Conservation (phyloP, 2,888 invertebrate genomes). For the Cataglyphis rosenhaueri region DNA sequence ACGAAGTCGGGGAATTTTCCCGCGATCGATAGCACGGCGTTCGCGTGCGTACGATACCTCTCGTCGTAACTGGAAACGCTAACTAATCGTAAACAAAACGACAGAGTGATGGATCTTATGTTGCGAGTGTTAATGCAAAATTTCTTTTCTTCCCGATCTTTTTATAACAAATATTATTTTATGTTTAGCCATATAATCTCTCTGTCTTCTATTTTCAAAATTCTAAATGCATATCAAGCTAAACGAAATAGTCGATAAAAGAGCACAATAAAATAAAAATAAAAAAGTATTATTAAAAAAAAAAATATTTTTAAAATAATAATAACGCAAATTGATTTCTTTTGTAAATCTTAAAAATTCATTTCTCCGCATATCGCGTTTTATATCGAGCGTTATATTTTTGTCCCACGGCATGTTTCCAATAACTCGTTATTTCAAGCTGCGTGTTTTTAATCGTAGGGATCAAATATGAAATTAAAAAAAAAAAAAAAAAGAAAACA, state of each 20-base stretch:
- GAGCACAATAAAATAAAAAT: neutral
- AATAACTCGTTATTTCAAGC: slow-evolving; percentile 28
- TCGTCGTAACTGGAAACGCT: neutral
- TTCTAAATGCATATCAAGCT: neutral
- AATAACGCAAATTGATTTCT: neutral
- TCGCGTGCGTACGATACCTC: slow-evolving; percentile 32
- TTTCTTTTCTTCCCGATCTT: neutral
- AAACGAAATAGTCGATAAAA: neutral
- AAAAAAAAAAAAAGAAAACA: slow-evolving; percentile 4
- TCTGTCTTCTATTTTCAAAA: neutral
- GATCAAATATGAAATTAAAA: slow-evolving; percentile 27
- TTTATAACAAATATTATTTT: neutral
- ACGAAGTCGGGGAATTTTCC: slow-evolving; percentile 41
- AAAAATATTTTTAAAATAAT: neutral
- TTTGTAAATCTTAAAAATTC: slow-evolving; percentile 23
- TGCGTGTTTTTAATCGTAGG: slow-evolving; percentile 24
- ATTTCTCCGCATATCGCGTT: neutral
- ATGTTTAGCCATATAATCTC: neutral
- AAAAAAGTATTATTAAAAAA: neutral
- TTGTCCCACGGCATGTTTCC: neutral
- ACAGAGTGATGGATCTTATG: neutral
- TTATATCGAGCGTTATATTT: neutral
- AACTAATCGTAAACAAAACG: slow-evolving; percentile 1
- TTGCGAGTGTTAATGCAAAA: neutral
- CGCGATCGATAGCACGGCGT: slow-evolving; percentile 34